Conservation (phyloP, 2,888 invertebrate genomes). For the Coenonympha arcania region DNA sequence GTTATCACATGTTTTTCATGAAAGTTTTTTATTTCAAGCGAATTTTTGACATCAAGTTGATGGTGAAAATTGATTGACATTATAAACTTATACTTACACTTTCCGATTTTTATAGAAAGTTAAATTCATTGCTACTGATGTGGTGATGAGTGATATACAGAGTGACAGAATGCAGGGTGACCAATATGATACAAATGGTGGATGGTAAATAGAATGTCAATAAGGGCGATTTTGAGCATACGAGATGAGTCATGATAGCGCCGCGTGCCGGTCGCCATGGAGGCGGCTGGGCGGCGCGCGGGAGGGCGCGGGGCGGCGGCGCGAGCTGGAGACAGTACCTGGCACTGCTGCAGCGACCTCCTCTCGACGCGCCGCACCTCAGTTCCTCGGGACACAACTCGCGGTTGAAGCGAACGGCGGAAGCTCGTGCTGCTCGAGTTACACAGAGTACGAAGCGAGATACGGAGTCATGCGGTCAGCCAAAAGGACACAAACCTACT, state of each 20-base stretch:
- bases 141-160: no score
- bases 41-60: no score
- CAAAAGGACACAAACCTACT: slow-evolving; percentile 76
- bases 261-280: slow-evolving; percentile 34
- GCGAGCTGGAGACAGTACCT: slow-evolving; percentile 58
- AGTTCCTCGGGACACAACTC: slow-evolving; percentile 57
- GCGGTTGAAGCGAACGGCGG: slow-evolving; percentile 54
- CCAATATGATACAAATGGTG: no score
- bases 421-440: slow-evolving; percentile 60
- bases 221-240: slow-evolving; percentile 40
- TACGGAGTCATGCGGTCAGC: slow-evolving; percentile 76
- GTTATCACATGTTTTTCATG: no score
- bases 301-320: slow-evolving; percentile 32
- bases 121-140: slow-evolving; percentile 11
- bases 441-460: slow-evolving; percentile 72
- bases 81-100: no score
- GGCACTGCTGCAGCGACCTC: slow-evolving; percentile 58
- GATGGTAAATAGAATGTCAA: slow-evolving; percentile 24
- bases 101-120: background rate
- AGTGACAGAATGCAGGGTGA: no score
- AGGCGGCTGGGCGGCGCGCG: no score
- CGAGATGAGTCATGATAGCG: slow-evolving; percentile 44
- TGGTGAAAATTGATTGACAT: no score
- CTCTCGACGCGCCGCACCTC: slow-evolving; percentile 44
- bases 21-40: no score